Evolutionary conservation across 2,797 vertebrate genomes (phyloP).

Genomic region (Lithobates sylvaticus): DNA sequence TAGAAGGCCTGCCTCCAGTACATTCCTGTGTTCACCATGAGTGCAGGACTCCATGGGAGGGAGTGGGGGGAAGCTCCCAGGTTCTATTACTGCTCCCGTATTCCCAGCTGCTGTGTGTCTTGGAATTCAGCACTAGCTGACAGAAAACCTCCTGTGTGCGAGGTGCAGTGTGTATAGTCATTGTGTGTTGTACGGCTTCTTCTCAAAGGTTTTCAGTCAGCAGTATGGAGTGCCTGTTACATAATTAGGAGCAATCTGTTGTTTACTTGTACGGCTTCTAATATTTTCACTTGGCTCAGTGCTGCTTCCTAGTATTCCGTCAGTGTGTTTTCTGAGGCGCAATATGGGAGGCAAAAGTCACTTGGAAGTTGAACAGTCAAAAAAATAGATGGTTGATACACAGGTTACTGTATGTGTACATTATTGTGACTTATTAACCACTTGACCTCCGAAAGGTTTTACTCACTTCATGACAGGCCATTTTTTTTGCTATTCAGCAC

Average conservation of each 20-base stretch:
- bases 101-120: background rate
- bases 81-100: background rate
- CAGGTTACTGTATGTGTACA: too few species aligned
- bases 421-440: too few species aligned
- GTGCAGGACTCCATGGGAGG: too few species aligned
- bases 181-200: background rate
- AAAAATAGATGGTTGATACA: too few species aligned
- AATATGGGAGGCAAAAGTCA: too few species aligned
- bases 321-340: too few species aligned
- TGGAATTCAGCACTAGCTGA: conserved; percentile 13
- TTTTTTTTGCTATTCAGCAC: too few species aligned
- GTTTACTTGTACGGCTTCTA: background rate
- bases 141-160: background rate
- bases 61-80: background rate
- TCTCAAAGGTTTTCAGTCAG: too few species aligned
- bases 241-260: background rate
- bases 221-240: background rate
- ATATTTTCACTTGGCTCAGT: background rate
- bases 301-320: background rate
- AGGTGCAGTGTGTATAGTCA: background rate
- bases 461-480: too few species aligned
- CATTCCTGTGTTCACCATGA: background rate
- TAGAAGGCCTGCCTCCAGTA: background rate
- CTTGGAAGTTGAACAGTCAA: too few species aligned
- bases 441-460: too few species aligned